Conservation (phyloP, 2,888 invertebrate species). For the Coronaproctus castanopsis region DNA sequence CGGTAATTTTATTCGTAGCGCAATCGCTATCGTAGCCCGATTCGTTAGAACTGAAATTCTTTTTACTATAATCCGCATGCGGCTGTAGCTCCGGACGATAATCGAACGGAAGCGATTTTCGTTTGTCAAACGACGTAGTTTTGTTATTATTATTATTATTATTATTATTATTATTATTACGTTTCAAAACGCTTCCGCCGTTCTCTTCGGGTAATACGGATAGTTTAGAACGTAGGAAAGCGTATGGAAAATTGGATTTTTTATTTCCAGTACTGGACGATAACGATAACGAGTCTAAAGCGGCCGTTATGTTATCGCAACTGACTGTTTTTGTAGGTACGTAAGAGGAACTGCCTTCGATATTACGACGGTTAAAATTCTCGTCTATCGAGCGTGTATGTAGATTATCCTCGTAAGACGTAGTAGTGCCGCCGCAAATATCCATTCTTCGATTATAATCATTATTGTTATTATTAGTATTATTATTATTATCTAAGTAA, state of each 20-base stretch:
- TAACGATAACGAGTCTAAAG: conserved; percentile 20
- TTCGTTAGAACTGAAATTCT: conserved; percentile 62
- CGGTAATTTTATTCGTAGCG: conserved; percentile 24
- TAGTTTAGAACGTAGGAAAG: conserved; percentile 51
- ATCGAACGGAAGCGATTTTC: neutral
- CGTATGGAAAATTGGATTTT: conserved; percentile 52
- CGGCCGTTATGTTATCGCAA: conserved; percentile 47
- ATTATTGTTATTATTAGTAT: neutral
- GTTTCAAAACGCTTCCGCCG: conserved; percentile 15
- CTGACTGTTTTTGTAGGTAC: conserved; percentile 42
- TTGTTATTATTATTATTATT: neutral
- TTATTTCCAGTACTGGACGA: conserved; percentile 25
- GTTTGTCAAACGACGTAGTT: neutral
- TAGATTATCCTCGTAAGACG: conserved; percentile 12
- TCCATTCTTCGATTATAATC: neutral
- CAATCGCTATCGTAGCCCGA: conserved; percentile 67
- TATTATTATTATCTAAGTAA: conserved; percentile 31
- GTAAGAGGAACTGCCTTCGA: conserved; percentile 22
- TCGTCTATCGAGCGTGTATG: conserved; percentile 21
- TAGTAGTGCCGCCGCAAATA: neutral
- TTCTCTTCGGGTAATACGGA: conserved; percentile 42
- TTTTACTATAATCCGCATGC: conserved; percentile 23
- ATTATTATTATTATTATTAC: neutral
- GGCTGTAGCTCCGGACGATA: conserved; percentile 3
- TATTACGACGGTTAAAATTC: conserved; percentile 21